These are phyloP conservation scores for Anthophora plumipes DNA, from an alignment of 2,888 invertebrate species.

Conservation along the genomic window DNA sequence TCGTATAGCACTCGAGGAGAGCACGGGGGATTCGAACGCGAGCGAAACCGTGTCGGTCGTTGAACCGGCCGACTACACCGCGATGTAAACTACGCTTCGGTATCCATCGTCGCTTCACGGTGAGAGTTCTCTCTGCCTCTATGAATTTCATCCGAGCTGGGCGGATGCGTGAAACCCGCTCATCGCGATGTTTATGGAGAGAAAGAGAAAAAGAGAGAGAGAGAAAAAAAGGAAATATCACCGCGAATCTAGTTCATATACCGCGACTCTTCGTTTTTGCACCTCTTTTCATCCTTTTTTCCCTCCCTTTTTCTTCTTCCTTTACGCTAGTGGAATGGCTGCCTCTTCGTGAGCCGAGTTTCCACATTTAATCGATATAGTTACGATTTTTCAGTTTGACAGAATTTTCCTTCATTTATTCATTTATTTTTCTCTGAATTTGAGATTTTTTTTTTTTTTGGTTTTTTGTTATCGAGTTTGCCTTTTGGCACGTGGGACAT, in stretches of 20 bases:
- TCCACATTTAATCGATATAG: neutral
- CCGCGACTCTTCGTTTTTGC: constrained; percentile 15
- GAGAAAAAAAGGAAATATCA: neutral
- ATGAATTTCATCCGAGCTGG: constrained; percentile 43
- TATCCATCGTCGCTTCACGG: constrained; percentile 49
- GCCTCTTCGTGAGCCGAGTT: too few species aligned
- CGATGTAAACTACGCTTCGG: constrained; percentile 56
- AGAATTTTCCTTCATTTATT: too few species aligned
- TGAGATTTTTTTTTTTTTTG: too few species aligned
- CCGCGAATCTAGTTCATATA: constrained; percentile 39
- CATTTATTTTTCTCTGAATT: too few species aligned
- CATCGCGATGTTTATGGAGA: constrained; percentile 14
- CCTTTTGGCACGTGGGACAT: too few species aligned
- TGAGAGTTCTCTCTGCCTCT: constrained; percentile 46
- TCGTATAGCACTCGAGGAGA: constrained; percentile 22
- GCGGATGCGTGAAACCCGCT: constrained; percentile 15
- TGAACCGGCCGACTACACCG: constrained; percentile 47
- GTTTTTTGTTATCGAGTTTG: too few species aligned
- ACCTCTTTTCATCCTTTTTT: neutral
- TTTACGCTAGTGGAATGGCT: neutral
- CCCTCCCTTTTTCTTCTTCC: neutral
- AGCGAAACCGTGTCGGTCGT: constrained; percentile 67
- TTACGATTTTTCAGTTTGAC: too few species aligned
- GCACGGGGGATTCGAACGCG: constrained; percentile 55
- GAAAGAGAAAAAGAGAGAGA: constrained; percentile 7